A percentile compares a stretch with the other conserved stretches of the same genome.
Evolutionary conservation across 2,113 vertebrate genomes (phyloP).

Genomic region (Dasyprocta punctata): DNA sequence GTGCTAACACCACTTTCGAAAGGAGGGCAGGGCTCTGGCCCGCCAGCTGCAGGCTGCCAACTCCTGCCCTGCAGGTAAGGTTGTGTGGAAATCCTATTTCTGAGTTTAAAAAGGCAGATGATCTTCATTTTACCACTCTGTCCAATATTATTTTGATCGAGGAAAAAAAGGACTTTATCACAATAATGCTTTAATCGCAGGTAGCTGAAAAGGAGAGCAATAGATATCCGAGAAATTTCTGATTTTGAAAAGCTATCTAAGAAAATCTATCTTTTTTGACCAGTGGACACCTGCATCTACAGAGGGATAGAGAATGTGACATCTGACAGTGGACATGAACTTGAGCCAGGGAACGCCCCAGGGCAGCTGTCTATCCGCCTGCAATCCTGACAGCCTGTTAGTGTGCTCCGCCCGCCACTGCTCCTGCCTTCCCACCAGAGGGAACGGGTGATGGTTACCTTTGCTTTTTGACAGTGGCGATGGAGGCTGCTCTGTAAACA

Average conservation of each 20-base stretch:
- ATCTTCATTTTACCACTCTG: background rate
- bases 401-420: accelerated
- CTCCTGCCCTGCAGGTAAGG: background rate
- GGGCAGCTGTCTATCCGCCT: background rate
- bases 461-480: constrained; percentile 92
- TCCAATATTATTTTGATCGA: constrained; percentile 34
- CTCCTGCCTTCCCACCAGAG: accelerated
- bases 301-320: background rate
- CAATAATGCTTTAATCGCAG: background rate
- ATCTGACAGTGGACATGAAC: background rate
- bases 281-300: background rate
- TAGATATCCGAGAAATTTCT: background rate
- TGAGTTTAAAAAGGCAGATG: constrained; percentile 33
- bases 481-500: constrained; percentile 92
- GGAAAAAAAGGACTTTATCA: background rate
- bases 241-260: constrained; percentile 36
- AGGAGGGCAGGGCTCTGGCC: background rate
- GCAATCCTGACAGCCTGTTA: accelerated
- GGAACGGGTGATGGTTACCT: constrained; percentile 86
- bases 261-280: background rate
- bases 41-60: background rate
- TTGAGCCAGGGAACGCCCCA: background rate
- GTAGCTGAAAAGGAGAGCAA: constrained; percentile 3
- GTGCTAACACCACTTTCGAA: background rate
- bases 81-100: constrained; percentile 18